These are phyloP conservation scores for Lysiphlebus fabarum DNA, from an alignment of 1,140 invertebrate genomes.

Conservation along the genomic window DNA sequence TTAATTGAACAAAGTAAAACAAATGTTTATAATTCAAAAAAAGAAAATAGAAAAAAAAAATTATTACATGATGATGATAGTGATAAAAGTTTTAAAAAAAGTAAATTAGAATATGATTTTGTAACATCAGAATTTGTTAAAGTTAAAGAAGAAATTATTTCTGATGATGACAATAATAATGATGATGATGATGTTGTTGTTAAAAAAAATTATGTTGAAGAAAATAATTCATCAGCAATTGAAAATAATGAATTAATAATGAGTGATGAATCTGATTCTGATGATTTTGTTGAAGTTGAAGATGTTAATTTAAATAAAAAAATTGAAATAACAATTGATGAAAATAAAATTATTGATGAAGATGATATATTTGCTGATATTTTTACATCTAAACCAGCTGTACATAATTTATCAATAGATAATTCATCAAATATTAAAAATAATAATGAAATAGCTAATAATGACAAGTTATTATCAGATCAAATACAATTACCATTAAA, in stretches of 20 bases:
- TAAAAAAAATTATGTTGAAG: background rate
- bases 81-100: constrained; percentile 1
- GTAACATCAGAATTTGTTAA: background rate
- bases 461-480: too few relatives aligned
- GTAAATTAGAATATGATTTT: background rate
- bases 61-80: background rate
- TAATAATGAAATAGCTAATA: too few relatives aligned
- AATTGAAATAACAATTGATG: constrained; percentile 42
- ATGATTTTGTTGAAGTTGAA: constrained; percentile 50
- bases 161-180: background rate
- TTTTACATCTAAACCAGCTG: constrained; percentile 6
- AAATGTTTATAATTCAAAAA: constrained; percentile 32
- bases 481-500: too few relatives aligned
- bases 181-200: background rate
- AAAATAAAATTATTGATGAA: constrained; percentile 33
- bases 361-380: constrained; percentile 29
- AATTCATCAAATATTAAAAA: too few relatives aligned
- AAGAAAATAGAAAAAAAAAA: constrained; percentile 3
- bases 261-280: constrained; percentile 40
- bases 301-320: constrained; percentile 31
- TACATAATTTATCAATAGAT: constrained; percentile 1
- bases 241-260: background rate
- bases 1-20: constrained; percentile 59
- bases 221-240: background rate
- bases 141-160: constrained; percentile 9